Evolutionary conservation across 2,888 invertebrate genomes (phyloP), one percentile per base, ranked within the genome.

Genomic region (Epirrhoe alternata): DNA sequence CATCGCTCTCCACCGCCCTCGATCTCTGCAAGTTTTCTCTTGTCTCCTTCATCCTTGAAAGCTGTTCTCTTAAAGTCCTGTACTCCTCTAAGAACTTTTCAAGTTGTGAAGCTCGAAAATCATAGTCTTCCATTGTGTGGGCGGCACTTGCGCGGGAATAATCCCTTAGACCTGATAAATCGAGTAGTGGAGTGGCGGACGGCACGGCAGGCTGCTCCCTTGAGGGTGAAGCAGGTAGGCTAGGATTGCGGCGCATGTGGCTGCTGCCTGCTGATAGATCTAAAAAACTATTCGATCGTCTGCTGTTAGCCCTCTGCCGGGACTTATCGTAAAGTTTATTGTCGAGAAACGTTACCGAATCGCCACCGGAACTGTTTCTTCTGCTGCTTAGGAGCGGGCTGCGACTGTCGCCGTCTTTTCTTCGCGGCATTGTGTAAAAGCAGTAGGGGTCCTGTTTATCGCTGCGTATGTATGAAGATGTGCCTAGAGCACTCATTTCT

Each of bases 21-120:
- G 85, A 89, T 68, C 89, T 84, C 77, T 92, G 92, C 77, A 96
- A 93, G 72, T 95, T 96, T 74, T 96, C 96, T 80, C 96, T 95
- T 24, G 96, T 96, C 79, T 96, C 96, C 79, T 96, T 97, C 96
- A 97, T 97, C 83, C 95, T 95, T 66, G 96, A 96, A 71, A 97
- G 89, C 84, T 97, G 96, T 81, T 96, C 96, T 81, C 97, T 96
- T 64, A 97, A 92, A 76, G 94, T 95, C 74, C 96, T 94, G 81
- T 97, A 97, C 81, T 97, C 97, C 78, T 97, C 96, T 52, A 97
- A 94, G 84, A 97, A 97, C 63, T 95, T 94, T 79, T 97, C 97
- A 70, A 97, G 87, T 81, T 97, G 97, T 14, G 96, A 96, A 0
- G 97, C 96, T 82, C 97, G 96, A 79, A 96, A 96, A 80, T 97